phyloP scores from a whole-genome alignment of 2,888 invertebrate genomes.

The Eristalis pertinax region DNA sequence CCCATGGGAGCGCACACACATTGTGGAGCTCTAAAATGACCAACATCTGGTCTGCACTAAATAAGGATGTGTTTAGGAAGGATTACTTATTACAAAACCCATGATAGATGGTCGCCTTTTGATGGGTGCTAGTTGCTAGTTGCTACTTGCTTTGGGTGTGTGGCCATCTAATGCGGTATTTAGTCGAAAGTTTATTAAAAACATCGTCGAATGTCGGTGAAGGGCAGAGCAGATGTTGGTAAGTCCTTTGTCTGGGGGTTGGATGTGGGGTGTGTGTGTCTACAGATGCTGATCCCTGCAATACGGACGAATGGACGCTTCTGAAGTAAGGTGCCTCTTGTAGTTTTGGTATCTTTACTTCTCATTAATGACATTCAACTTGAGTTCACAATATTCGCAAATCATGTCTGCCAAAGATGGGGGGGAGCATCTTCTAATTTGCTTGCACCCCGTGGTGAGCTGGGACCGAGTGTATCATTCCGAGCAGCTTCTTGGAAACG shows the following conservation, averaged over 20 bases:
- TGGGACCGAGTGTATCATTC: too few species aligned
- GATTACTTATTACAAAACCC: slow-evolving; percentile 11
- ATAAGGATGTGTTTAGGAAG: slow-evolving; percentile 4
- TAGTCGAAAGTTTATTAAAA: slow-evolving; percentile 5
- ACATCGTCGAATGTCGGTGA: background rate
- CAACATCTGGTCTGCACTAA: background rate
- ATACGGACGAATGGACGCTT: background rate
- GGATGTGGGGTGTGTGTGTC: background rate
- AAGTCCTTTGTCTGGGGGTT: background rate
- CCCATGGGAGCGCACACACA: background rate
- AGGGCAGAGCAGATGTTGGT: background rate
- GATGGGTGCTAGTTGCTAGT: background rate
- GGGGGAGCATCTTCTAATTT: background rate
- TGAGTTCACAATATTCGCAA: background rate
- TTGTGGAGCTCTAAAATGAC: background rate
- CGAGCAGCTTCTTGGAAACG: too few species aligned
- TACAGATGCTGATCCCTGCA: background rate
- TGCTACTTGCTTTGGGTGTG: background rate
- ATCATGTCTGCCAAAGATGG: background rate
- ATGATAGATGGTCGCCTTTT: background rate
- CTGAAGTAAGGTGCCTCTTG: background rate
- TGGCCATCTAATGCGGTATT: background rate
- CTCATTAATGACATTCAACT: background rate
- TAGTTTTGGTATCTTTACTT: background rate
- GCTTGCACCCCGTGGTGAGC: too few species aligned